Base-by-base conservation (phyloP, 2,888 invertebrate genomes). In the Dryadula phaetusa region DNA sequence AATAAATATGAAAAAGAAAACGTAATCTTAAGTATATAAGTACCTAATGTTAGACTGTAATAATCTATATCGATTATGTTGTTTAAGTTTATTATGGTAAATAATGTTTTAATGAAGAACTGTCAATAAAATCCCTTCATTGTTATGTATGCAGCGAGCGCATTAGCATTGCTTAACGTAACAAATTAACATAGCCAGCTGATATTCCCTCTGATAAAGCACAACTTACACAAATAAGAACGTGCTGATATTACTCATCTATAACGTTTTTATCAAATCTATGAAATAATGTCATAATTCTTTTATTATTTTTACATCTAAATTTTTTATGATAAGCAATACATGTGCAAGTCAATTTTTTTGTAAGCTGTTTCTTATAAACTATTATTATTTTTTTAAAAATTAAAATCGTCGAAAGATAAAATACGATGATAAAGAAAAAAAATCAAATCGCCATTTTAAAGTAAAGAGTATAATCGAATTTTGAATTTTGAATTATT, bases 201-300 rank as follows among this genome's bases (percentile, higher is more conserved):
- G 25, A 56, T 56, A 56, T 40, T 40, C n/a, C n/a, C 16, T 40
- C n/a, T 16, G 40, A 56, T 56, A 37, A 40, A 25, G 37, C 40
- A 40, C 56, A 37, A 22, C 25, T 25, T 8, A 40, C 16, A 56
- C 22, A n/a, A 25, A 22, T 40, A 40, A 25, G 40, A 56, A 56
- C 56, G 40, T 56, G 37, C 5, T 25, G 1, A 56, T 22, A 22
- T 40, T n/a, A 54, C 10, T 8, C 10, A 56, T 16, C 52, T 40
- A 40, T 40, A 40, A 37, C 32, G 32, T 3, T 20, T n/a, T 10
- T 56, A 56, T 56, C 22, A 56, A 34, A 37, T 34, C 14, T 34
- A 53, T 4, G 20, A 54, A 54, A 40, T 25, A 25, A 16, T 56
- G 40, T 56, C n/a, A 25, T 56, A 56, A 56, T 56, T 22, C 16